Evolutionary conservation across 1,140 invertebrate species (phyloP).

Genomic region (Bilobella aurantiaca): DNA sequence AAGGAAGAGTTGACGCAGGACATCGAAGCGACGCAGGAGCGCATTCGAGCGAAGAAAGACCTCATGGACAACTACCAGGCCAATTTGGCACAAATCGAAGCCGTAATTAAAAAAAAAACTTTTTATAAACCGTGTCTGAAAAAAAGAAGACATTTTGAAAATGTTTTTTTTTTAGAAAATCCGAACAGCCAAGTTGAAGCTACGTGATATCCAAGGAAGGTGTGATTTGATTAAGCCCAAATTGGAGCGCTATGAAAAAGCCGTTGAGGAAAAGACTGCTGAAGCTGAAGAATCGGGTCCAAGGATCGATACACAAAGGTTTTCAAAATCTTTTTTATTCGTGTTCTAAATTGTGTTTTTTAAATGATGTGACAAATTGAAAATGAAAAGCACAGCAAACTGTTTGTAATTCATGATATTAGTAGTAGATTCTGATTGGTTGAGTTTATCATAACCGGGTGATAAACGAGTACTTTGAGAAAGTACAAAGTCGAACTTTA

Average conservation of each 20-base stretch:
- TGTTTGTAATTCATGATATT: neutral
- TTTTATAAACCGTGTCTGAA: too few species aligned
- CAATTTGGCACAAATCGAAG: too few species aligned
- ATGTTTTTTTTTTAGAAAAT: neutral
- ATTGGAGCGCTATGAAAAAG: neutral
- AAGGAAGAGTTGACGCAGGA: too few species aligned
- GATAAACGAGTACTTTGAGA: too few species aligned
- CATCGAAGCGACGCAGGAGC: too few species aligned
- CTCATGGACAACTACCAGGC: neutral
- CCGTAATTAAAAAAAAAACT: too few species aligned
- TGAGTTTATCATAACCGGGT: too few species aligned
- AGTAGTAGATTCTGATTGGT: constrained; percentile 9
- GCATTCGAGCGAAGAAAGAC: neutral
- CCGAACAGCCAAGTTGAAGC: neutral
- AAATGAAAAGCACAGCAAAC: neutral
- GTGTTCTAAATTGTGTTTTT: neutral
- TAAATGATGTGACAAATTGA: neutral
- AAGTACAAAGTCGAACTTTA: too few species aligned
- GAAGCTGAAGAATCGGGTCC: neutral
- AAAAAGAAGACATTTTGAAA: too few species aligned
- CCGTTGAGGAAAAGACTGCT: constrained; percentile 3
- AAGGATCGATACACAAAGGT: neutral
- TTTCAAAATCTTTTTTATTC: neutral
- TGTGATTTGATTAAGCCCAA: neutral
- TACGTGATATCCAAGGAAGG: neutral